A percentile compares a stretch with the other conserved stretches of the same genome.
Conservation (phyloP, 2,888 invertebrate species). For the Nomada fabriciana region DNA sequence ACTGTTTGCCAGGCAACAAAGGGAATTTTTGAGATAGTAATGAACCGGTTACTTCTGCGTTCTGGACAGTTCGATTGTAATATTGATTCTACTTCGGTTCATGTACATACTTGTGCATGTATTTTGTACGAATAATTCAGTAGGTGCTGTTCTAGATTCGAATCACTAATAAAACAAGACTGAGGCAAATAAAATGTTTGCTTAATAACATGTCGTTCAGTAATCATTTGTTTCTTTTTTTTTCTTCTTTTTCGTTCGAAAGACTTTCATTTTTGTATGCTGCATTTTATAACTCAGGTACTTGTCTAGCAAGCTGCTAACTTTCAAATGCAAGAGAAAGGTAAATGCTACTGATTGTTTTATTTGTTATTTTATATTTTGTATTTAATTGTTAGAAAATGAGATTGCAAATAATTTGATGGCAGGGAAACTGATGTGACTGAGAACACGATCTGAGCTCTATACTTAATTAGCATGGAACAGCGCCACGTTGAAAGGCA, state of each 20-base stretch:
- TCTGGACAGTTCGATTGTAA: background rate
- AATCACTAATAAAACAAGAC: background rate
- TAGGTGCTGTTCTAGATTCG: background rate
- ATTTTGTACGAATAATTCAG: too few relatives aligned
- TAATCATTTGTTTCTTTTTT: too few relatives aligned
- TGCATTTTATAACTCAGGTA: background rate
- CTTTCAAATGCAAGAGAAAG: background rate
- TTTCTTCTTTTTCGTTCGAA: background rate
- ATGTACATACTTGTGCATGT: background rate
- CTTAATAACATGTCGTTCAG: too few relatives aligned
- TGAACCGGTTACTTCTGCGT: background rate
- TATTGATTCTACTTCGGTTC: background rate
- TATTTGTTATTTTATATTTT: background rate
- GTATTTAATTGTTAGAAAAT: background rate
- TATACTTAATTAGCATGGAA: too few relatives aligned
- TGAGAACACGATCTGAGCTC: too few relatives aligned
- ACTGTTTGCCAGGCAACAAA: slow-evolving; percentile 6
- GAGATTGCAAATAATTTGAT: background rate
- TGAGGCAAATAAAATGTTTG: too few relatives aligned
- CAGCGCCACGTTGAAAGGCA: too few relatives aligned
- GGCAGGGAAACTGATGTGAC: background rate
- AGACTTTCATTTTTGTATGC: background rate
- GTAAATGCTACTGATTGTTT: background rate
- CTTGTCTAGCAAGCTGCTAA: background rate
- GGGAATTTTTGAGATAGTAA: background rate